Base-by-base conservation (phyloP, 2,113 vertebrate genomes). In the Lanius collurio region DNA sequence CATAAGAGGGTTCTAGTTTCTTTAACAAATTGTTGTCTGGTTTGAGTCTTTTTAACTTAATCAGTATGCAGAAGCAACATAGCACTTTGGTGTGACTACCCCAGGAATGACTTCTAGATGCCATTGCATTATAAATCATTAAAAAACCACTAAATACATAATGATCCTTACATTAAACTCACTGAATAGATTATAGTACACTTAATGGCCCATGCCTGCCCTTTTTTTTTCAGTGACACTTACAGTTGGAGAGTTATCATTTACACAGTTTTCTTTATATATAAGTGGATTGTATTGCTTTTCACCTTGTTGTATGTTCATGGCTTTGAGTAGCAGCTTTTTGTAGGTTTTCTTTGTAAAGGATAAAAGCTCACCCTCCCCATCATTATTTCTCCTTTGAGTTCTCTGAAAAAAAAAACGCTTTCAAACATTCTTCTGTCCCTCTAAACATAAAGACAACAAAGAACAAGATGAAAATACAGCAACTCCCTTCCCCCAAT, bases 81-180 rank as follows among this genome's bases (percentile, higher is more conserved):
- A 24, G 8, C 33, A 57, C 22, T 86, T 39, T 70, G 67, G 18
- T 80, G 11, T 63, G 33, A 83, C 68, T 88, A 91, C 37, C 11
- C 31, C 14, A 55, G n/a, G 49, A 93, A 21, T 91, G 74, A 87
- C 49, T 87, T 95, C 59, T 85, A 85, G 33, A 37, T 85, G 30
- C 10, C 42, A 74, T 57, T 93, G 41, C 17, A 62, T 53, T 85
- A 87, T 77, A 91, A 95, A 93, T 95, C 57, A 94, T 47, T 90
- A 65, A 80, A 80, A 83, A 90, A 42, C 5, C 15, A 83, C 55
- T 83, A 93, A 79, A 60, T 88, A 93, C 59, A 77, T 85, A 87
- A 95, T 91, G 78, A 80, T 30, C 52, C 42, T 94, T 79, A 28
- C 56, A 74, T 90, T 87, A 94, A 95, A 88, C 12, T 85, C 75